Conservation (phyloP, 2,797 vertebrate genomes). For the Podarcis siculus region DNA sequence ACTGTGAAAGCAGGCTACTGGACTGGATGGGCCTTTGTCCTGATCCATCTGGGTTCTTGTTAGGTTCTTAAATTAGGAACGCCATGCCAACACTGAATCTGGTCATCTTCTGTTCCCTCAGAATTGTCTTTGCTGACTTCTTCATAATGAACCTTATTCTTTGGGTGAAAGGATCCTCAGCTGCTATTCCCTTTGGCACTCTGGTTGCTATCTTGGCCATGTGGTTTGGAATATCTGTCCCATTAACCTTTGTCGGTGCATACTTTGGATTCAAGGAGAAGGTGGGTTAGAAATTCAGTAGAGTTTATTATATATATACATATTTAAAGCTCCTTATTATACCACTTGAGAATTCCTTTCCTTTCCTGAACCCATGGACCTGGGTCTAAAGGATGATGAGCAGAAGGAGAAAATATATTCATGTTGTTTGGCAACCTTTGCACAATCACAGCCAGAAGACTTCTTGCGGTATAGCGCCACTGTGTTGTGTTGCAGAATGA, state of each 20-base stretch:
- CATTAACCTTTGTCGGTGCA: slow-evolving; percentile 88
- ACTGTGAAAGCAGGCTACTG: too few relatives aligned
- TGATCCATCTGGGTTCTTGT: not conserved
- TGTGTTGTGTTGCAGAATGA: not conserved
- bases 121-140: slow-evolving; percentile 93
- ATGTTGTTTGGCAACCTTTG: not conserved
- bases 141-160: slow-evolving; percentile 96
- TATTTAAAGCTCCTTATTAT: not conserved
- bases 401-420: not conserved
- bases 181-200: slow-evolving; percentile 89
- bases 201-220: slow-evolving; percentile 87
- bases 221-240: slow-evolving; percentile 93
- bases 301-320: too few relatives aligned
- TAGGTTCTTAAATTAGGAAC: not conserved
- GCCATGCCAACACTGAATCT: not conserved
- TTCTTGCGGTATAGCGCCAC: not conserved
- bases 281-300: slow-evolving; percentile 73
- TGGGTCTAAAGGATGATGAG: not conserved
- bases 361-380: not conserved
- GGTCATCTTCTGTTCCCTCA: slow-evolving; percentile 55
- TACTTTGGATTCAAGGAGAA: slow-evolving; percentile 92
- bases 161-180: slow-evolving; percentile 91
- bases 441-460: not conserved
- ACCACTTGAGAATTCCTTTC: not conserved
- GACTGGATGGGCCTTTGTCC: too few relatives aligned